phyloP scores from a whole-genome alignment of 2,888 invertebrate species.

The Leptopilina myrica region DNA sequence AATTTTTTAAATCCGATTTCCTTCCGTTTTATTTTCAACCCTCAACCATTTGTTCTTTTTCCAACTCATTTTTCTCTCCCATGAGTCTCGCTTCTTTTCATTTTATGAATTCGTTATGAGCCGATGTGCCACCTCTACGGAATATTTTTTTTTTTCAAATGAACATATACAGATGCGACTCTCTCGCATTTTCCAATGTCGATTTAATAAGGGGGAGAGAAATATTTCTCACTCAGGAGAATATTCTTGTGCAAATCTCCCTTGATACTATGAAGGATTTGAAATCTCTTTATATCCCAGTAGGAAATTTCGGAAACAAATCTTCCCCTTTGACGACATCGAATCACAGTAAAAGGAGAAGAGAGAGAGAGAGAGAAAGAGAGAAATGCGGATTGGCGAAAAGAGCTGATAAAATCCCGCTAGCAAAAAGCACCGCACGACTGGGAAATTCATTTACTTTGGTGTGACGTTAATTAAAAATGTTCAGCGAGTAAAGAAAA shows the following conservation, averaged over 20 bases:
- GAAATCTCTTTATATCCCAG: neutral
- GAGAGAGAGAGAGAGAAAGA: too few relatives aligned
- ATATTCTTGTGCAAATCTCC: slow-evolving; percentile 30
- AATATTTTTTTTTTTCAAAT: neutral
- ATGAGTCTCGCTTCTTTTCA: slow-evolving; percentile 41
- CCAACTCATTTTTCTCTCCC: slow-evolving; percentile 28
- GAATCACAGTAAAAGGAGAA: neutral
- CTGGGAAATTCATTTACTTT: slow-evolving; percentile 18
- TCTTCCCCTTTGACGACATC: slow-evolving; percentile 23
- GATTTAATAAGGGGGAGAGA: slow-evolving; percentile 35
- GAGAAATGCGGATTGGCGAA: slow-evolving; percentile 22
- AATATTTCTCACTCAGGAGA: slow-evolving; percentile 31
- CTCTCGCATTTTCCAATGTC: slow-evolving; percentile 24
- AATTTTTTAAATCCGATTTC: slow-evolving; percentile 39
- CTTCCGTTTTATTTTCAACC: slow-evolving; percentile 28
- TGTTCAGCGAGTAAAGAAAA: slow-evolving; percentile 13
- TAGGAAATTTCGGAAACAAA: slow-evolving; percentile 9
- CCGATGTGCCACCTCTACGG: slow-evolving; percentile 40
- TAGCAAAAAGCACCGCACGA: slow-evolving; percentile 1
- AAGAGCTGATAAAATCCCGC: slow-evolving; percentile 14
- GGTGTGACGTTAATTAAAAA: slow-evolving; percentile 9
- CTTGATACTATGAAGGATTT: slow-evolving; percentile 8
- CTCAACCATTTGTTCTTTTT: slow-evolving; percentile 45
- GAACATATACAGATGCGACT: slow-evolving; percentile 41
- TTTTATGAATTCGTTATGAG: slow-evolving; percentile 52